Conservation (phyloP, 1,140 invertebrate species). For the Pinna nobilis region DNA sequence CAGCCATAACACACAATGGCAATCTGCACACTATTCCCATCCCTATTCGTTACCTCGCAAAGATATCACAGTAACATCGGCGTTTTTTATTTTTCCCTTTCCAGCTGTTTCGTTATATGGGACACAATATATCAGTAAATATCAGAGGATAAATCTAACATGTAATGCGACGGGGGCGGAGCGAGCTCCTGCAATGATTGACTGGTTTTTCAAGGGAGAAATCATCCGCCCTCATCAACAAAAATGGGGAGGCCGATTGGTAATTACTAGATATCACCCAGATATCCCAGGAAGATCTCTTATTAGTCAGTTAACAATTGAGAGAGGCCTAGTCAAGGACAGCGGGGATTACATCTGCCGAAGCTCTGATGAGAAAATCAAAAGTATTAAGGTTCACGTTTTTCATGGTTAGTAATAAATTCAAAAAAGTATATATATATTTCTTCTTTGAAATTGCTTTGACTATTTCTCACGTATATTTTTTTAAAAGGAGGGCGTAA, state of each 20-base stretch:
- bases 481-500: no score
- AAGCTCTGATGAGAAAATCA: conserved; percentile 48
- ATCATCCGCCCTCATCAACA: conserved; percentile 38
- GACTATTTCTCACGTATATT: no score
- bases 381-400: conserved; percentile 49
- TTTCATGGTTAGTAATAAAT: conserved; percentile 56
- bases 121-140: conserved; percentile 36
- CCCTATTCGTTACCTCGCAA: neutral
- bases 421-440: no score
- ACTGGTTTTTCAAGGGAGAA: conserved; percentile 57
- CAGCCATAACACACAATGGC: neutral
- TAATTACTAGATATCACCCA: conserved; percentile 38
- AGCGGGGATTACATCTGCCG: conserved; percentile 56
- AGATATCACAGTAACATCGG: neutral
- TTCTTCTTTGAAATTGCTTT: no score
- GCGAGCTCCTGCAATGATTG: conserved; percentile 51
- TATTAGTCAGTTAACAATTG: conserved; percentile 51
- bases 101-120: conserved; percentile 45
- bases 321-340: conserved; percentile 42
- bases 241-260: conserved; percentile 40
- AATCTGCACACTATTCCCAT: neutral
- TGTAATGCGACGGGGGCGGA: conserved; percentile 54
- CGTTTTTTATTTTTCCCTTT: conserved; percentile 20
- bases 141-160: conserved; percentile 42
- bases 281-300: conserved; percentile 45